phyloP scores from a whole-genome alignment of 2,888 invertebrate species.

The Melikaiella ostensackeni region DNA sequence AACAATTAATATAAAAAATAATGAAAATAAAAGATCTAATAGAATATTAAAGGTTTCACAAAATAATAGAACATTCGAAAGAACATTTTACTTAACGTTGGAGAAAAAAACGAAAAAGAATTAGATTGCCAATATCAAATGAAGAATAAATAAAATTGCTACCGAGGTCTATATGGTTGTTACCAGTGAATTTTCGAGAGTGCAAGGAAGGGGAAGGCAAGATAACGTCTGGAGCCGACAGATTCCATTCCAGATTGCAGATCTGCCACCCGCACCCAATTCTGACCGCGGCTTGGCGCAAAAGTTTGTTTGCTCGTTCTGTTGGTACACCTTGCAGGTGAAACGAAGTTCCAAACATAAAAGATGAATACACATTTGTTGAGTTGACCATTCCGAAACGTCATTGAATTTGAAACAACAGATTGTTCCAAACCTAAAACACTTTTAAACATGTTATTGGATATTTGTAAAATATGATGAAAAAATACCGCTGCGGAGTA shows the following conservation, averaged over 20 bases:
- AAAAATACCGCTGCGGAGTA: too few relatives aligned
- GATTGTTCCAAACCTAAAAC: not conserved
- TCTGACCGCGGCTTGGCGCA: constrained; percentile 70
- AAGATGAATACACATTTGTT: constrained; percentile 36
- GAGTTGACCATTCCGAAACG: constrained; percentile 35
- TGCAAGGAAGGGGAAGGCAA: constrained; percentile 47
- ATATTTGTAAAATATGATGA: too few relatives aligned
- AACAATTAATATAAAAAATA: not conserved
- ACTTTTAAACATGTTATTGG: too few relatives aligned
- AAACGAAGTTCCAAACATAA: constrained; percentile 59
- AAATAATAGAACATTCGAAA: too few relatives aligned
- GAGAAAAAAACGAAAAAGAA: too few relatives aligned
- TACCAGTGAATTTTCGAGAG: constrained; percentile 39
- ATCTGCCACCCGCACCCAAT: constrained; percentile 72
- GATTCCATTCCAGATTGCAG: constrained; percentile 76
- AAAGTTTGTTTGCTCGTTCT: constrained; percentile 66
- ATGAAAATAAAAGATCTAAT: not conserved
- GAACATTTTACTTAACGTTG: too few relatives aligned
- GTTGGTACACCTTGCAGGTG: constrained; percentile 69
- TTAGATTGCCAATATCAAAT: not conserved
- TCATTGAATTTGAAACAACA: not conserved
- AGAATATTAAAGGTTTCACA: too few relatives aligned
- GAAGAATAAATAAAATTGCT: constrained; percentile 12
- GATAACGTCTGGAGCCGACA: constrained; percentile 75
- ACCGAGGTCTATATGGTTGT: constrained; percentile 5